A percentile compares a stretch with the other conserved stretches of the same genome.
Conservation (phyloP, 2,888 invertebrate genomes). For the Sussaba pulchella region DNA sequence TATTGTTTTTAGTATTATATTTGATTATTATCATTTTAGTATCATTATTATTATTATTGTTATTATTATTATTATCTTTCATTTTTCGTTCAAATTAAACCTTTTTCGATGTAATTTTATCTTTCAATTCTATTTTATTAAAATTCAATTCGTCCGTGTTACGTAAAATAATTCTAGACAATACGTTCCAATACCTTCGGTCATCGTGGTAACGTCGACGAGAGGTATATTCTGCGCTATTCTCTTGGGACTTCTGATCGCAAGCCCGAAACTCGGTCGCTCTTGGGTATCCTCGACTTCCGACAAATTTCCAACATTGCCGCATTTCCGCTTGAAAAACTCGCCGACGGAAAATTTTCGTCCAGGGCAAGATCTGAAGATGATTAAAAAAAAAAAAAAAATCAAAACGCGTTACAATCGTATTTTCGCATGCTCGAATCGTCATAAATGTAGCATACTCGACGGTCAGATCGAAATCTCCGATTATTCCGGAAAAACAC, state of each 20-base stretch:
- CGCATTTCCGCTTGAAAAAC: slow-evolving; percentile 84
- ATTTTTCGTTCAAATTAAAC: no score
- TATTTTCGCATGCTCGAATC: background rate
- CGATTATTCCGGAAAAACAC: slow-evolving; percentile 81
- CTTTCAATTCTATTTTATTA: no score
- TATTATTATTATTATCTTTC: no score
- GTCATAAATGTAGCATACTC: slow-evolving; percentile 70
- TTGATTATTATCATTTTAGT: background rate
- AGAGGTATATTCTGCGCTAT: slow-evolving; percentile 71
- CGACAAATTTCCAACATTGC: slow-evolving; percentile 80
- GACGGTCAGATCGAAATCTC: slow-evolving; percentile 78
- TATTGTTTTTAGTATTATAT: background rate
- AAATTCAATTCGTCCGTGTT: no score
- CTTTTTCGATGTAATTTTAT: no score
- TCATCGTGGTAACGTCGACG: slow-evolving; percentile 74
- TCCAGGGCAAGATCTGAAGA: slow-evolving; percentile 75
- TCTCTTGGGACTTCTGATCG: slow-evolving; percentile 75
- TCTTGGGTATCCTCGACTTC: slow-evolving; percentile 59
- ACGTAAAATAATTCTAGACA: no score
- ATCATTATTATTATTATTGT: no score
- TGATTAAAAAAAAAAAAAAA: slow-evolving; percentile 37
- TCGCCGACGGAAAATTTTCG: slow-evolving; percentile 83
- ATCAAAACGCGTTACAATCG: background rate
- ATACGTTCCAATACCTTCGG: slow-evolving; percentile 74
- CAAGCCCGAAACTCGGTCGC: slow-evolving; percentile 77